A percentile compares a stretch with the other conserved stretches of the same genome.
Evolutionary conservation across 2,888 invertebrate genomes (phyloP).

Genomic region (Mesorhabditis belari): DNA sequence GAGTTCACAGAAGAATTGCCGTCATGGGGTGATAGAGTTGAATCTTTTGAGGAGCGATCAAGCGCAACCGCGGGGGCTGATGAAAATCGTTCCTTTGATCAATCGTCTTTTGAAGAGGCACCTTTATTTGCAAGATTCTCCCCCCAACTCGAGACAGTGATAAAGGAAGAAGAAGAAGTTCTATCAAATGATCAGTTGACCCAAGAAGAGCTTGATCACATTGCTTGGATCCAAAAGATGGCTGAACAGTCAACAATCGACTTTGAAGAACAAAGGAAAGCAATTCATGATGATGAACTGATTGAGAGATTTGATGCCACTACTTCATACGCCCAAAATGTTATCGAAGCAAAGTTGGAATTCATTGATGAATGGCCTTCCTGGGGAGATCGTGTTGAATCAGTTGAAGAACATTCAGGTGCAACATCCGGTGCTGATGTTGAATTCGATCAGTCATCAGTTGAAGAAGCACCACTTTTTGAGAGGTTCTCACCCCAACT

Average conservation of each 20-base stretch:
- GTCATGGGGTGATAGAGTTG: neutral
- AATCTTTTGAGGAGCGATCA: constrained; percentile 10
- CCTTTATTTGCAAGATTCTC: constrained; percentile 1
- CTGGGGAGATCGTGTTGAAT: neutral
- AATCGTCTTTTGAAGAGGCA: constrained; percentile 9
- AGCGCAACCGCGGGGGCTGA: constrained; percentile 21
- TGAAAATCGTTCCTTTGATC: constrained; percentile 2
- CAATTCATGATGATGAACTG: neutral
- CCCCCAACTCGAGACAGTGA: neutral
- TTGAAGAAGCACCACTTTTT: neutral
- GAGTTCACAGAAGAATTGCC: constrained; percentile 1
- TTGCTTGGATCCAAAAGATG: constrained; percentile 10
- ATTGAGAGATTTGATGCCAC: neutral
- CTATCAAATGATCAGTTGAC: constrained; percentile 11
- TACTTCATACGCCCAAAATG: constrained; percentile 5
- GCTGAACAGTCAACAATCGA: constrained; percentile 12
- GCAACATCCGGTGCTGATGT: constrained; percentile 7
- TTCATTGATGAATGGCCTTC: constrained; percentile 1
- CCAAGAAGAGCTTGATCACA: constrained; percentile 22
- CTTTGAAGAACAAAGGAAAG: neutral
- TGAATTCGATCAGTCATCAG: constrained; percentile 1
- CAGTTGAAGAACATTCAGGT: neutral
- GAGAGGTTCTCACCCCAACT: constrained; percentile 3
- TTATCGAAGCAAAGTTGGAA: neutral
- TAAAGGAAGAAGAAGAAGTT: constrained; percentile 3